Percentiles rank a stretch among this genome's conserved stretches.
phyloP scores from a whole-genome alignment of 2,888 invertebrate species.

The Protodeltote pygarga region DNA sequence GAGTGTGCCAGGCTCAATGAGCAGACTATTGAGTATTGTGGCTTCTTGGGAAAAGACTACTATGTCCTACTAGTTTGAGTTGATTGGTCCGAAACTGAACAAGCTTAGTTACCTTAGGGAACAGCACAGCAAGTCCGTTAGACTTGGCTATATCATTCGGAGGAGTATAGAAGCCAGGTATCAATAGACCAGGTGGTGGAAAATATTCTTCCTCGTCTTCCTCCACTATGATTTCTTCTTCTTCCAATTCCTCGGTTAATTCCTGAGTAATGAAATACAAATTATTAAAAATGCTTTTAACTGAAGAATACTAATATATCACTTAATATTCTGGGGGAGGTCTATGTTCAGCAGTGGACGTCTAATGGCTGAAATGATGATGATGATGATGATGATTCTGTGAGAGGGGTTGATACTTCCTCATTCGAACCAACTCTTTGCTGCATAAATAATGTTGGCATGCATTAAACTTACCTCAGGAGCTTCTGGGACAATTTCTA shows the following conservation, averaged over 20 bases:
- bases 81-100: not conserved
- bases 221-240: constrained; percentile 33
- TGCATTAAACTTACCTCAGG: constrained; percentile 60
- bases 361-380: no score
- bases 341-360: no score
- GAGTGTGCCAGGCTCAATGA: no score
- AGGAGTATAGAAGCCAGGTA: constrained; percentile 79
- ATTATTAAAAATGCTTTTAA: not conserved
- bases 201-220: constrained; percentile 74
- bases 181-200: constrained; percentile 70
- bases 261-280: constrained; percentile 47
- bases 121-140: constrained; percentile 75
- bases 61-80: not conserved
- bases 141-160: constrained; percentile 77
- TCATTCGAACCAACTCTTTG: no score
- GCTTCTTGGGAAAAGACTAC: no score
- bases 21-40: no score
- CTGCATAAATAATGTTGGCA: not conserved
- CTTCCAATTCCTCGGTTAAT: constrained; percentile 61
- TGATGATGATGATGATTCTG: no score
- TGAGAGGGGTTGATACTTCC: no score
- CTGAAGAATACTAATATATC: not conserved
- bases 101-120: constrained; percentile 67
- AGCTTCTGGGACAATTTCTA: constrained; percentile 58
- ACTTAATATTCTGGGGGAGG: no score